These are phyloP conservation scores for Caerostris darwini DNA, from an alignment of 1,140 invertebrate species.

Conservation along the genomic window DNA sequence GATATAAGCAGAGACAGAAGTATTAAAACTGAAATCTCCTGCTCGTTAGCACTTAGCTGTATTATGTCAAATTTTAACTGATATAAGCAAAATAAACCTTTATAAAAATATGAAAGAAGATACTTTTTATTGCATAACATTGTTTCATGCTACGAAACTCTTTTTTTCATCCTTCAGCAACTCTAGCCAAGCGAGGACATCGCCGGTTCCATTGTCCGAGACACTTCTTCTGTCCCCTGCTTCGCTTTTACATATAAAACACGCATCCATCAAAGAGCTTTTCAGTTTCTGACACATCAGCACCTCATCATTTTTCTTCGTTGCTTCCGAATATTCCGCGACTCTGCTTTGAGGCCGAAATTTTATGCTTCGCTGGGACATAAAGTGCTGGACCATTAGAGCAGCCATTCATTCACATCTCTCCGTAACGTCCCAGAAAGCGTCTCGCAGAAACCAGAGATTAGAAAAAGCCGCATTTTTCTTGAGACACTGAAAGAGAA, in stretches of 20 bases:
- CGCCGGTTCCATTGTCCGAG: slow-evolving; percentile 20
- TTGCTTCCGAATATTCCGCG: background rate
- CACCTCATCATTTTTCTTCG: slow-evolving; percentile 71
- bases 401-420: slow-evolving; percentile 28
- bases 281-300: slow-evolving; percentile 68
- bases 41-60: no score
- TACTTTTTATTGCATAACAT: no score
- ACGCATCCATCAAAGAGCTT: slow-evolving; percentile 62
- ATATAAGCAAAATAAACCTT: no score
- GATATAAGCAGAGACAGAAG: no score
- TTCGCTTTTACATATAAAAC: slow-evolving; percentile 74
- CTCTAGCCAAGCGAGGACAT: background rate
- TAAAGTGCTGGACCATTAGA: slow-evolving; percentile 34
- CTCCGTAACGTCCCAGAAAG: background rate
- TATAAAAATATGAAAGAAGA: no score
- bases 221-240: background rate
- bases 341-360: slow-evolving; percentile 5
- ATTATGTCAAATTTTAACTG: no score
- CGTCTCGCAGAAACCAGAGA: background rate
- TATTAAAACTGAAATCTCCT: no score
- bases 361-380: slow-evolving; percentile 52
- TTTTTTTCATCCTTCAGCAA: no score
- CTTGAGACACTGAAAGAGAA: background rate
- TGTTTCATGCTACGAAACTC: no score
- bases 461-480: background rate